Percentiles rank a stretch among this genome's conserved stretches.
phyloP scores from a whole-genome alignment of 1,140 invertebrate genomes.

The Macrocentrus cingulum region DNA sequence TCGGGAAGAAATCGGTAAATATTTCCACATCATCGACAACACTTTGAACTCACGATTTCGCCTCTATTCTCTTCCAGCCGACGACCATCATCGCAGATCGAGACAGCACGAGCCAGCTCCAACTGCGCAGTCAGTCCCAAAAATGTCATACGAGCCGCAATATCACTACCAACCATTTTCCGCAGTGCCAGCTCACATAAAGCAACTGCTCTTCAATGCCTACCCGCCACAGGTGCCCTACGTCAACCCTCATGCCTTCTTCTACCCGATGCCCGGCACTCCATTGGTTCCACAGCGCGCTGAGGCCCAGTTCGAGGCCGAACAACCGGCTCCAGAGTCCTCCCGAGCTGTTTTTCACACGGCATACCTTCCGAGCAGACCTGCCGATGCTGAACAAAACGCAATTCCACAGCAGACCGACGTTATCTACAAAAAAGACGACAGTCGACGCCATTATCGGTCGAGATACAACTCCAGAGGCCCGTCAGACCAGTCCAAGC shows the following conservation, averaged over 20 bases:
- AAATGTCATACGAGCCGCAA: not conserved
- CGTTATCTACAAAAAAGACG: slow-evolving; percentile 29
- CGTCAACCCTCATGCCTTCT: slow-evolving; percentile 44
- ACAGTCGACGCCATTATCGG: too few species aligned
- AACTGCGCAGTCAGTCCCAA: too few species aligned
- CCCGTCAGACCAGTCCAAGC: slow-evolving; percentile 14
- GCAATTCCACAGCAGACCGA: slow-evolving; percentile 7
- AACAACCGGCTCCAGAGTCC: not conserved
- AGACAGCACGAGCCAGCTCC: slow-evolving; percentile 6
- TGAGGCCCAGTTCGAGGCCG: not conserved
- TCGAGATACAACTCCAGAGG: not conserved
- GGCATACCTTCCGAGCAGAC: too few species aligned
- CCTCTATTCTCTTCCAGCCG: too few species aligned
- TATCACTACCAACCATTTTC: slow-evolving; percentile 40
- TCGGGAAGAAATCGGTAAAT: too few species aligned
- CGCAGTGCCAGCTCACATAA: slow-evolving; percentile 42
- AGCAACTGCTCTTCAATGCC: slow-evolving; percentile 41
- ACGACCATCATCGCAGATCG: not conserved
- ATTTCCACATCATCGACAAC: too few species aligned
- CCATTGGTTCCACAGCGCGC: too few species aligned
- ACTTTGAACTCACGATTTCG: too few species aligned
- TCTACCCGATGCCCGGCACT: slow-evolving; percentile 37
- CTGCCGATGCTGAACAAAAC: too few species aligned
- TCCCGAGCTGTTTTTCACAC: slow-evolving; percentile 5
- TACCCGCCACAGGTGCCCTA: slow-evolving; percentile 46